Evolutionary conservation across 2,888 invertebrate genomes (phyloP).

Genomic region (Ctena decussata): DNA sequence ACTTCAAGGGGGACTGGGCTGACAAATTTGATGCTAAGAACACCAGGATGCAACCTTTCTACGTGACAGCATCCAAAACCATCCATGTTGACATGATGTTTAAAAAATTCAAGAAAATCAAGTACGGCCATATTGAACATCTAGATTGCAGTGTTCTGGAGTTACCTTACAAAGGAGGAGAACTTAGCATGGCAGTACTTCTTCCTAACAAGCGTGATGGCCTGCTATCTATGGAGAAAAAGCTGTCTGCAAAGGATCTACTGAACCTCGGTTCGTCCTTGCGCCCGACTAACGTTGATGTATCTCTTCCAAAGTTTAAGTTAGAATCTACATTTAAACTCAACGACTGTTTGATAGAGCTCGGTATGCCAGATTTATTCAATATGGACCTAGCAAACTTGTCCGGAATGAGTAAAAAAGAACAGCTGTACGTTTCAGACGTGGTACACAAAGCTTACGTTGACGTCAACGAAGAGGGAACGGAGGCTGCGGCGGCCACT

Average conservation of each 20-base stretch:
- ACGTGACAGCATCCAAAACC: conserved; percentile 23
- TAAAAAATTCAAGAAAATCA: conserved; percentile 90
- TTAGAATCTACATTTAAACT: conserved; percentile 72
- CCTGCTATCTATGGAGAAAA: conserved; percentile 67
- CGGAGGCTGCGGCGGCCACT: conserved; percentile 85
- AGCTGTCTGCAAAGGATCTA: conserved; percentile 45
- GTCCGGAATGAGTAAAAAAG: conserved; percentile 75
- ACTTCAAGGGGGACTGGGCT: conserved; percentile 88
- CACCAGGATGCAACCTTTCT: conserved; percentile 89
- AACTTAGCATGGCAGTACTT: conserved; percentile 80
- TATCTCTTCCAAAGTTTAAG: conserved; percentile 78
- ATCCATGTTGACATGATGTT: conserved; percentile 90
- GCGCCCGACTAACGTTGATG: conserved; percentile 29
- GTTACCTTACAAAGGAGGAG: conserved; percentile 89
- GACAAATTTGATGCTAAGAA: conserved; percentile 88
- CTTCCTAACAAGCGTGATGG: conserved; percentile 79
- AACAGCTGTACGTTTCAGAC: conserved; percentile 75
- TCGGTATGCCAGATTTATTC: conserved; percentile 82
- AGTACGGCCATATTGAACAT: conserved; percentile 87
- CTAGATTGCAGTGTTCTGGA: conserved; percentile 92
- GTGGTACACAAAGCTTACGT: conserved; percentile 85
- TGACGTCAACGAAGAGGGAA: conserved; percentile 85
- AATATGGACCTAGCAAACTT: conserved; percentile 77
- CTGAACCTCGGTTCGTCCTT: not conserved
- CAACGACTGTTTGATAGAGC: conserved; percentile 59